Evolutionary conservation across 30 jellyfish, hydroid and myxozoan species (phyloP).

Genomic region (Hydractinia symbiolongicarpus): DNA sequence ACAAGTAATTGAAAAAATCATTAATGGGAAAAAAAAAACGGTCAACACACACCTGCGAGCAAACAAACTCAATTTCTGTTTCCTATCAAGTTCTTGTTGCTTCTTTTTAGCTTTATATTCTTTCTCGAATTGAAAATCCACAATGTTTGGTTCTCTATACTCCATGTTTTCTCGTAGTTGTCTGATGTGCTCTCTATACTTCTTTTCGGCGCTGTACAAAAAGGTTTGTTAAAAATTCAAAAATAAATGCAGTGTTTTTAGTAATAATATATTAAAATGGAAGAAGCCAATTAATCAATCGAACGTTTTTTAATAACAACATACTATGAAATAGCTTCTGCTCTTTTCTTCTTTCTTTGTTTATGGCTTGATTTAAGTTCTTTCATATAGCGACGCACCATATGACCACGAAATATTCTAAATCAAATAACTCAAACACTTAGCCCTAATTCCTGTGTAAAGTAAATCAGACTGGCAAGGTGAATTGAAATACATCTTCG

Average conservation of each 20-base stretch:
- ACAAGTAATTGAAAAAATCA: no score
- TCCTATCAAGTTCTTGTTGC: conserved; percentile 49
- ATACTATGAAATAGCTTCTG: conserved; percentile 46
- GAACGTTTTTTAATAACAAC: background rate
- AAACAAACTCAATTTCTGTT: conserved; percentile 29
- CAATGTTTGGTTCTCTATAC: conserved; percentile 51
- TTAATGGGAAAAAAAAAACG: no score
- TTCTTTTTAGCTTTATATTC: conserved; percentile 43
- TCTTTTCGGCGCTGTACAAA: conserved; percentile 52
- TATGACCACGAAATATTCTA: conserved; percentile 78
- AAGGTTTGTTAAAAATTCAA: background rate
- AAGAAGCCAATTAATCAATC: background rate
- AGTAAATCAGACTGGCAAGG: no score
- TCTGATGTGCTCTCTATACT: conserved; percentile 44
- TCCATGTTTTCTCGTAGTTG: conserved; percentile 45
- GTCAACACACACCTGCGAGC: conserved; percentile 8
- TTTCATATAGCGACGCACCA: conserved; percentile 66
- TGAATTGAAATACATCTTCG: no score
- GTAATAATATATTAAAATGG: background rate
- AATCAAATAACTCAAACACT: background rate
- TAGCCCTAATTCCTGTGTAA: background rate
- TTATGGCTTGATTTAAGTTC: conserved; percentile 38
- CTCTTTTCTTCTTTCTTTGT: conserved; percentile 64
- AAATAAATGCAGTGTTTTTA: background rate
- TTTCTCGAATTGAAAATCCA: conserved; percentile 46